Base-by-base conservation (phyloP, 2,113 vertebrate species). In the Oncorhynchus keta region DNA sequence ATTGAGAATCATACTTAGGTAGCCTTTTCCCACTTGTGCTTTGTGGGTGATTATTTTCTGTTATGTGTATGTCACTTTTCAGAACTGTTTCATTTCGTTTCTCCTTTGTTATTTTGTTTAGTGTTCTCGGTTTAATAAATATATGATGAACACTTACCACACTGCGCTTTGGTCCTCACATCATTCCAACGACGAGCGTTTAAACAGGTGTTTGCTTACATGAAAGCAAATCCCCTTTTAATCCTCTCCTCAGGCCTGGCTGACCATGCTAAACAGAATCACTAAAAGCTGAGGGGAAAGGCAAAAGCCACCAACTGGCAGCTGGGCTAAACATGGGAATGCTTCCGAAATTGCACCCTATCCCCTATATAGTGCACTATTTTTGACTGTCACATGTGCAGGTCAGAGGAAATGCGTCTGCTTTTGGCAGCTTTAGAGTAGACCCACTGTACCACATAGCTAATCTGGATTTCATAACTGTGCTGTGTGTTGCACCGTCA, bases 381-480 rank as follows among this genome's bases (percentile, higher is more conserved):
- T 32, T 32, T 32, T 32, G 30, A 32, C 30, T 32, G 30, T 32
- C 30, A 32, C 30, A 18, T 14, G 66, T 3, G 28, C 61, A 71
- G 73, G 73, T 71, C 79, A 81, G 55, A 79, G 24, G 71, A 68
- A 55, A 65, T 80, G 79, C 22, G 9, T n/a, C 20, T 22, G 62
- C 12, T 84, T 87, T 83, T 88, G 70, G 76, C 78, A 73, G 39
- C 39, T 55, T 55, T 18, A 55, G 12, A 55, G 51, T 55, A 55
- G 14, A 18, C 16, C 51, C 76, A n/a, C 20, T 70, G 35, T 70
- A 48, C 39, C 14, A 64, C 64, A 57, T 26, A 26, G 73, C 49
- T 85, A 81, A 84, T 88, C 81, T 84, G 83, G 76, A 79, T 89
- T 89, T 89, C 84, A 87, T 87, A 83, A 89, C 77, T 28, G 75